Evolutionary conservation across 2,888 invertebrate species (phyloP).

Genomic region (Electrophaes corylata): DNA sequence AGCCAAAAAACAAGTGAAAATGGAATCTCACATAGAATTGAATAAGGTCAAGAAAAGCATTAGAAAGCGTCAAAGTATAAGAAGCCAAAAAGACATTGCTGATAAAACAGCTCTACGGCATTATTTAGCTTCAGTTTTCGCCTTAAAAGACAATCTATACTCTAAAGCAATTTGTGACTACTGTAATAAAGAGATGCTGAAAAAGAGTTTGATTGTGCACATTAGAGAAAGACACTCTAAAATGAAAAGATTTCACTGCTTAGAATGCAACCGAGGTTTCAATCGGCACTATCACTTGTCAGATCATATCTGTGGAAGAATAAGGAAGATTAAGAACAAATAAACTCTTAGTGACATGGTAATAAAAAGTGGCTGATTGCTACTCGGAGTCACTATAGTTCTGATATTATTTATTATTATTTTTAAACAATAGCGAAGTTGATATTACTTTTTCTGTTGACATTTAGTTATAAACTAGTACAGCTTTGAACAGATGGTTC

Average conservation of each 20-base stretch:
- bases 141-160: slow-evolving; percentile 52
- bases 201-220: slow-evolving; percentile 65
- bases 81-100: neutral
- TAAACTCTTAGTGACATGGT: neutral
- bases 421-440: too few relatives aligned
- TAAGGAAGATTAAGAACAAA: slow-evolving; percentile 5
- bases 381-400: too few relatives aligned
- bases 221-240: slow-evolving; percentile 65
- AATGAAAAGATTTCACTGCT: slow-evolving; percentile 58
- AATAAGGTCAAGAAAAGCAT: neutral
- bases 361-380: too few relatives aligned
- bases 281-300: slow-evolving; percentile 61
- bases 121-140: slow-evolving; percentile 51
- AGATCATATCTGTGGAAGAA: slow-evolving; percentile 56
- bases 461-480: too few relatives aligned
- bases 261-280: slow-evolving; percentile 49
- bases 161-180: slow-evolving; percentile 67
- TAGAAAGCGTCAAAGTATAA: neutral
- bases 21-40: slow-evolving; percentile 1
- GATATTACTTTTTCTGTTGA: too few relatives aligned
- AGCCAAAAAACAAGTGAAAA: slow-evolving; percentile 30
- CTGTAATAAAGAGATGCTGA: slow-evolving; percentile 70
- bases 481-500: too few relatives aligned
- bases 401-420: too few relatives aligned
- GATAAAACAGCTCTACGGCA: slow-evolving; percentile 37